These are phyloP conservation scores for Auanema freiburgensis DNA, from an alignment of 2,888 invertebrate species.

Conservation along the genomic window DNA sequence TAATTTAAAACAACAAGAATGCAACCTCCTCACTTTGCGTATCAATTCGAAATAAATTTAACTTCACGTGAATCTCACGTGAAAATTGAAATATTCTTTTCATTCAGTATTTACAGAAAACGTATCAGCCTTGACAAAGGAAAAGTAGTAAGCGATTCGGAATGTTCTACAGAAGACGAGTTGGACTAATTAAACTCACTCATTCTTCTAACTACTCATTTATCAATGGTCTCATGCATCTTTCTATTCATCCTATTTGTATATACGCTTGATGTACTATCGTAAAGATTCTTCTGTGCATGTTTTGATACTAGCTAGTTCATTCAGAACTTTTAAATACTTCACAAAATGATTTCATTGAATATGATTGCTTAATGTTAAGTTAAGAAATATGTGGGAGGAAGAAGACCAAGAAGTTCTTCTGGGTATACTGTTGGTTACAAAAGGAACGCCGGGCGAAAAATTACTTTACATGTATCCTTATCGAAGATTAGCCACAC, in stretches of 20 bases:
- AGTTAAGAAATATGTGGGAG: constrained; percentile 5
- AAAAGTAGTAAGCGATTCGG: constrained; percentile 25
- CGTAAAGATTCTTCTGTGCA: too few relatives aligned
- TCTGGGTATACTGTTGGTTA: constrained; percentile 37
- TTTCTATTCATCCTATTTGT: too few relatives aligned
- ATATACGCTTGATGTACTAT: too few relatives aligned
- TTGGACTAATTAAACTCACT: constrained; percentile 14
- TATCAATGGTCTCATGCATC: too few relatives aligned
- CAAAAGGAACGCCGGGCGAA: constrained; percentile 41
- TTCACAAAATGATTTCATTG: too few relatives aligned
- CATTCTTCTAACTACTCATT: not conserved
- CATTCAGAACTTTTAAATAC: too few relatives aligned
- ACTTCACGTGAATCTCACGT: not conserved
- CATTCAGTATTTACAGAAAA: constrained; percentile 22
- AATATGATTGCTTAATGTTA: too few relatives aligned
- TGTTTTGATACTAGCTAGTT: too few relatives aligned
- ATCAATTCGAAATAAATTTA: not conserved
- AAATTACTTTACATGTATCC: constrained; percentile 51
- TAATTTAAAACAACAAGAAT: not conserved
- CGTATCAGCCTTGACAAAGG: constrained; percentile 28
- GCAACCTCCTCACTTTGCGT: not conserved
- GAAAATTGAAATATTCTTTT: not conserved
- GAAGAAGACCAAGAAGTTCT: constrained; percentile 22
- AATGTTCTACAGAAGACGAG: constrained; percentile 28
- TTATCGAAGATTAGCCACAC: constrained; percentile 11